Conservation (phyloP, 2,797 vertebrate genomes). For the Pelobates cultripes region DNA sequence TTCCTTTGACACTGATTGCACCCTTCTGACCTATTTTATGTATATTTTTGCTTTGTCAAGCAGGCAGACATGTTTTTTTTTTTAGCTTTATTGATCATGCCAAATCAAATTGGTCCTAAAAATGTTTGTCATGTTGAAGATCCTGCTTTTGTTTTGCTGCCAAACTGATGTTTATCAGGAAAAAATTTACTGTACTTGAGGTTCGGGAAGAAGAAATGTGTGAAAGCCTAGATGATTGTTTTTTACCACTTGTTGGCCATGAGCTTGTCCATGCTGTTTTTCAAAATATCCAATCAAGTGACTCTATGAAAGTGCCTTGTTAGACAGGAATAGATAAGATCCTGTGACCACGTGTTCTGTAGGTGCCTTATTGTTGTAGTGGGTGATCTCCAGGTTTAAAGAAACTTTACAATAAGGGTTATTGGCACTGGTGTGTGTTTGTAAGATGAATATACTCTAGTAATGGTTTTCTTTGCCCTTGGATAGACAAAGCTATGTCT, state of each 20-base stretch:
- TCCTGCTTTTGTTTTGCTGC: no score
- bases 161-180: no score
- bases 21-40: background rate
- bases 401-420: background rate
- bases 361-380: slow-evolving; percentile 27
- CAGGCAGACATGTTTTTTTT: background rate
- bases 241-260: no score
- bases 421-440: background rate
- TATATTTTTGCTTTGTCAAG: background rate
- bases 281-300: background rate
- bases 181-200: no score
- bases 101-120: no score
- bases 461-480: background rate
- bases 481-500: background rate
- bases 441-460: background rate
- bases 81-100: no score
- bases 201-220: no score
- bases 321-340: background rate
- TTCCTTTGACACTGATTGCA: no score
- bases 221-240: no score
- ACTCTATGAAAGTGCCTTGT: slow-evolving; percentile 5
- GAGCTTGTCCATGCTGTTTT: no score
- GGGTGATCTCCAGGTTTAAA: background rate
- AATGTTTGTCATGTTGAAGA: no score
- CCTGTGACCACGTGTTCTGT: background rate